These are phyloP conservation scores for Schlechtendalia chinensis DNA, from an alignment of 1,140 invertebrate genomes.

Conservation along the genomic window DNA sequence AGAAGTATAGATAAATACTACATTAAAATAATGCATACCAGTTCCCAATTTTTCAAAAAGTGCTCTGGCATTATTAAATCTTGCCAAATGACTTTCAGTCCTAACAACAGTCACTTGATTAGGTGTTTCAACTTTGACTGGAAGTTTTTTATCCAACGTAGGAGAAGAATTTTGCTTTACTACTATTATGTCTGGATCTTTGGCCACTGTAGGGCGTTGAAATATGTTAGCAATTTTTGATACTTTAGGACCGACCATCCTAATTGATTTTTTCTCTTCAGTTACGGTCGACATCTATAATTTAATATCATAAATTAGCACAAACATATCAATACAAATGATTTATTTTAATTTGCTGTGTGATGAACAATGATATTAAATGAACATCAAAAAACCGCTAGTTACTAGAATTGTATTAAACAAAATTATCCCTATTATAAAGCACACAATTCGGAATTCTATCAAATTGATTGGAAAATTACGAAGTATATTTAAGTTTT, in stretches of 20 bases:
- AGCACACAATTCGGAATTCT: not conserved
- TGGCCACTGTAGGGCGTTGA: slow-evolving; percentile 58
- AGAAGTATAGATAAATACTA: not conserved
- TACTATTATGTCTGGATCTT: slow-evolving; percentile 48
- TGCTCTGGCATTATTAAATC: slow-evolving; percentile 89
- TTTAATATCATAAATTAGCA: not conserved
- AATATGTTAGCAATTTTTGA: slow-evolving; percentile 89
- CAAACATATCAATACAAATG: not conserved
- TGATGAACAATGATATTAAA: not conserved
- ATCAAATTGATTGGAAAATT: not conserved
- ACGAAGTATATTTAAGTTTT: not conserved
- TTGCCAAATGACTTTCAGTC: slow-evolving; percentile 81
- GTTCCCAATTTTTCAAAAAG: slow-evolving; percentile 85
- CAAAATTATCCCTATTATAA: not conserved
- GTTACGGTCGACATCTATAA: slow-evolving; percentile 38
- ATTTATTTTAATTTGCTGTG: not conserved
- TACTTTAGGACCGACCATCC: slow-evolving; percentile 74
- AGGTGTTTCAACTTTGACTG: slow-evolving; percentile 55
- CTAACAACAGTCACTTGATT: slow-evolving; percentile 73
- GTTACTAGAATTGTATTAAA: not conserved
- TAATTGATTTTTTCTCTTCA: slow-evolving; percentile 51
- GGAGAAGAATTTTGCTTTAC: slow-evolving; percentile 26
- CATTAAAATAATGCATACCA: slow-evolving; percentile 21
- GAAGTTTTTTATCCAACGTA: slow-evolving; percentile 40
- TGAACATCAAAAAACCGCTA: not conserved